Conservation (phyloP, 2,797 vertebrate genomes). For the Scarus forsteni region DNA sequence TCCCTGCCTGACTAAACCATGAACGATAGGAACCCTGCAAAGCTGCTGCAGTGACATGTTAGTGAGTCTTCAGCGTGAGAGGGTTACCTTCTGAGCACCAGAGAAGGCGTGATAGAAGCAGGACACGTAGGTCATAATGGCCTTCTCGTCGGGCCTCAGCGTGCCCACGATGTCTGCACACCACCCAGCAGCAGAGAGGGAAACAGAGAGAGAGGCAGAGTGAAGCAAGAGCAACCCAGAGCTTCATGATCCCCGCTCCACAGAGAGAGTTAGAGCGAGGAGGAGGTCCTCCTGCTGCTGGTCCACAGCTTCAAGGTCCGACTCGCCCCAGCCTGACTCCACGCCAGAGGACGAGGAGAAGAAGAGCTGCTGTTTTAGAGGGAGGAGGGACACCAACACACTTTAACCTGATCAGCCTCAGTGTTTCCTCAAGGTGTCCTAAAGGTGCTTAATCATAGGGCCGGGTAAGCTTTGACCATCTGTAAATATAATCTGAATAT, state of each 20-base stretch:
- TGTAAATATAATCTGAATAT: no score
- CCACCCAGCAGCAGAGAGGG: constrained; percentile 64
- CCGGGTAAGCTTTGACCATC: no score
- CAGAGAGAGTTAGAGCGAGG: constrained; percentile 8
- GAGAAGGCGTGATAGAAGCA: constrained; percentile 99
- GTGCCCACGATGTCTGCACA: constrained; percentile 96
- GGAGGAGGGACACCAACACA: constrained; percentile 54
- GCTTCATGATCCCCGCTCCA: constrained; percentile 36
- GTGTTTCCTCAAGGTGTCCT: no score
- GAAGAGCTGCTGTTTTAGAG: constrained; percentile 28
- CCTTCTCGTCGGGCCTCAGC: constrained; percentile 96
- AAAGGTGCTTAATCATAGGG: no score
- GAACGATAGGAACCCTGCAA: constrained; percentile 43
- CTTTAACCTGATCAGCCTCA: neutral
- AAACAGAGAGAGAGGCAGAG: constrained; percentile 3
- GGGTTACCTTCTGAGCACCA: constrained; percentile 97
- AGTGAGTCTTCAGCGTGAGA: constrained; percentile 34
- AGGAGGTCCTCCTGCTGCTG: constrained; percentile 6
- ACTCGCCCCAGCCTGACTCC: neutral
- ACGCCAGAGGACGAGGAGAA: neutral
- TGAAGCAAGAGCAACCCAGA: constrained; percentile 82
- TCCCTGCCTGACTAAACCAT: neutral
- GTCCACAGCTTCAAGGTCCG: constrained; percentile 27
- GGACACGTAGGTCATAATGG: constrained; percentile 99
- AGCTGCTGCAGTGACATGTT: constrained; percentile 21